These are phyloP conservation scores for Scomber colias DNA, from an alignment of 2,113 vertebrate genomes.

Conservation along the genomic window DNA sequence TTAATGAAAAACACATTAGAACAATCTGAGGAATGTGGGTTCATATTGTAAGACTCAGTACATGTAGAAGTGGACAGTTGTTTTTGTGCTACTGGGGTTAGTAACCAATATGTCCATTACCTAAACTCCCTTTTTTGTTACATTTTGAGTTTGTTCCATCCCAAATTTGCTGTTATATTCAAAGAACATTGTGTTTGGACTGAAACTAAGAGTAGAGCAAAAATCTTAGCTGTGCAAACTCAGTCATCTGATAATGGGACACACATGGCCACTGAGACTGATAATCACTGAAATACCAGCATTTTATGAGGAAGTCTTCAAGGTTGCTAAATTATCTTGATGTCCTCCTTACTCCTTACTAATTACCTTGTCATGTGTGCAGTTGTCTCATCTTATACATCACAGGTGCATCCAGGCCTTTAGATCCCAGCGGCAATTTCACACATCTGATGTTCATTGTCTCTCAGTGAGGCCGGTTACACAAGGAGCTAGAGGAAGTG, in stretches of 20 bases:
- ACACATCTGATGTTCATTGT: conserved; percentile 78
- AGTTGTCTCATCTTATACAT: conserved; percentile 65
- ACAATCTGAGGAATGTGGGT: background rate
- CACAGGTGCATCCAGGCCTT: conserved; percentile 68
- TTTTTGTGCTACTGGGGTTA: background rate
- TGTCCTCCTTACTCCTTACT: conserved; percentile 55
- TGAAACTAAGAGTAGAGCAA: conserved; percentile 38
- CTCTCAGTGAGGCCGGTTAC: conserved; percentile 38
- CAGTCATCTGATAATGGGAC: conserved; percentile 64
- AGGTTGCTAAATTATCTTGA: conserved; percentile 53
- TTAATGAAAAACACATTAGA: background rate
- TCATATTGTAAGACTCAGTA: no score
- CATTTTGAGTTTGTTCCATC: background rate
- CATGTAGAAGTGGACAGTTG: no score
- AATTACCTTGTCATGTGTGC: conserved; percentile 68
- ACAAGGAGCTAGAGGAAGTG: conserved; percentile 44
- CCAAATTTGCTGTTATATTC: conserved; percentile 12
- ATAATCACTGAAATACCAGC: conserved; percentile 48
- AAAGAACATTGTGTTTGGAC: conserved; percentile 4
- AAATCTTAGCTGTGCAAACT: conserved; percentile 46
- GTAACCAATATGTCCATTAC: background rate
- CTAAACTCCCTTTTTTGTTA: background rate
- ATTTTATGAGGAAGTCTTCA: conserved; percentile 60
- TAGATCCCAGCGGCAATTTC: conserved; percentile 60
- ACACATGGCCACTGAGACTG: conserved; percentile 70